Evolutionary conservation across 2,113 vertebrate genomes (phyloP).

Genomic region (Caretta caretta): DNA sequence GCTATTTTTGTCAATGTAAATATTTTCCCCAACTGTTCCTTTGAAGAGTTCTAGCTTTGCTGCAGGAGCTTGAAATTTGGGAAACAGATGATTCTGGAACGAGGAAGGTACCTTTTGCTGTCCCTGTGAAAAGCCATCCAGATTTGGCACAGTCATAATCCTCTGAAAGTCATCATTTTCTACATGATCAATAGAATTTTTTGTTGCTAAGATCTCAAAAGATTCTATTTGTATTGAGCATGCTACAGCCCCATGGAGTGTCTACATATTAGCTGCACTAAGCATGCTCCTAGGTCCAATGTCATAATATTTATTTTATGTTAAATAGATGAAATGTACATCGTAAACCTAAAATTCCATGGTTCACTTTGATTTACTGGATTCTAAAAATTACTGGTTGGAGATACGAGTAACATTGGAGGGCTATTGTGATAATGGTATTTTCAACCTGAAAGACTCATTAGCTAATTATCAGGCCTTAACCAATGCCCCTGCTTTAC

Average conservation of each 20-base stretch:
- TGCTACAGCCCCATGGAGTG: not conserved
- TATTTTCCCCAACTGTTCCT: not conserved
- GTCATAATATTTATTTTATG: not conserved
- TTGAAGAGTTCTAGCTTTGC: not conserved
- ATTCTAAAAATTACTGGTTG: not conserved
- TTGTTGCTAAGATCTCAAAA: not conserved
- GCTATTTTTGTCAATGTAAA: not conserved
- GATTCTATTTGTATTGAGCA: not conserved
- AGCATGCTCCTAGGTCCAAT: not conserved
- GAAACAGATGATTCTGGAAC: not conserved
- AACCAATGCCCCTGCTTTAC: not conserved
- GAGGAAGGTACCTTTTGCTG: not conserved
- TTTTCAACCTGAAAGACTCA: not conserved
- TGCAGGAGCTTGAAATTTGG: not conserved
- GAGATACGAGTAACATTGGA: not conserved
- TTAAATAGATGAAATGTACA: not conserved
- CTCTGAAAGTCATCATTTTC: not conserved
- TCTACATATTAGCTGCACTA: not conserved
- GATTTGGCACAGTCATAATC: not conserved
- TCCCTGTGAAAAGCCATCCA: not conserved
- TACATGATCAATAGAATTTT: not conserved
- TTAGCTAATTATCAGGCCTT: not conserved
- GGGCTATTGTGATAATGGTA: not conserved
- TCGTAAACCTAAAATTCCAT: not conserved
- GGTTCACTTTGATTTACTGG: accelerated